phyloP scores from a whole-genome alignment of 1,140 invertebrate genomes.

The Drosophila orosa region DNA sequence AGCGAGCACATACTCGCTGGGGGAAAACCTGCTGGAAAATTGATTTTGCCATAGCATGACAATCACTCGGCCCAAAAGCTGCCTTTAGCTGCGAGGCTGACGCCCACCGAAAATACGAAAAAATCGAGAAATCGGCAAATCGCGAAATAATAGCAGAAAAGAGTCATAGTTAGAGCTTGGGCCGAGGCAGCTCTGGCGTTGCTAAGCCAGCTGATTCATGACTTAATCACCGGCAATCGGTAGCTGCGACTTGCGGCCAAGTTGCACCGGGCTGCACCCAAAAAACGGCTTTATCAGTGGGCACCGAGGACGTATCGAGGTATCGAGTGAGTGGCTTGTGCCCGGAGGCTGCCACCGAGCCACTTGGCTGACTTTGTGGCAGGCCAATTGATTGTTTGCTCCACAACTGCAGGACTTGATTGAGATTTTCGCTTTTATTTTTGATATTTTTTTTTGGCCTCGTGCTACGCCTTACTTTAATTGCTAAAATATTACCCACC shows the following conservation, averaged over 20 bases:
- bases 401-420: conserved; percentile 73
- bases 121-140: conserved; percentile 19
- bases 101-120: conserved; percentile 60
- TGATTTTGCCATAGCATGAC: conserved; percentile 76
- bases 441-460: neutral
- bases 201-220: conserved; percentile 73
- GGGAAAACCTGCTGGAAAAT: conserved; percentile 68
- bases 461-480: conserved; percentile 13
- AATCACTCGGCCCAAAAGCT: conserved; percentile 57
- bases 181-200: conserved; percentile 15
- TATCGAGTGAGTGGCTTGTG: conserved; percentile 73
- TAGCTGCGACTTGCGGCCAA: conserved; percentile 58
- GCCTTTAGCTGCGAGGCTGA: conserved; percentile 63
- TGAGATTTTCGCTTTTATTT: conserved; percentile 45
- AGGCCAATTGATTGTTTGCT: conserved; percentile 78
- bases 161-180: conserved; percentile 60
- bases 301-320: conserved; percentile 6
- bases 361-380: conserved; percentile 58
- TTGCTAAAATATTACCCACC: conserved; percentile 25
- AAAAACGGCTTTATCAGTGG: conserved; percentile 73
- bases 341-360: conserved; percentile 45
- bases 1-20: conserved; percentile 28
- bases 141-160: conserved; percentile 39
- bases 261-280: conserved; percentile 59
- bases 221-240: conserved; percentile 77